Conservation (phyloP, 2,888 invertebrate genomes). For the Tenthredo livida region DNA sequence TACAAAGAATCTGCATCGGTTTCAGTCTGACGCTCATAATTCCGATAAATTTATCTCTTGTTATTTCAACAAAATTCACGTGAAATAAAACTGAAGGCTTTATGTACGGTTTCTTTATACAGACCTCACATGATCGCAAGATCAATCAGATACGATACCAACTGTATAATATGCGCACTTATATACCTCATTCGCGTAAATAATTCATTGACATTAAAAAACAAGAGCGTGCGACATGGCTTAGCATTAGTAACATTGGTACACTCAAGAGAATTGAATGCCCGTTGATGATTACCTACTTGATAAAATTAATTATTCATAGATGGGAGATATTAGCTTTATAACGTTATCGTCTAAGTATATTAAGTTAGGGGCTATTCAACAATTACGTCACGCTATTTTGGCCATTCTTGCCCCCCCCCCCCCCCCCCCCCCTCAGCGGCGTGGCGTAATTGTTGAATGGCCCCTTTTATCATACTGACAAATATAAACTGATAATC, state of each 20-base stretch:
- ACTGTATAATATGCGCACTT: not conserved
- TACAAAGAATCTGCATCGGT: slow-evolving; percentile 23
- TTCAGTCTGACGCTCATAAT: slow-evolving; percentile 10
- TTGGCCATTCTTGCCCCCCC: too few species aligned
- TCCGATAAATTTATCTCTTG: not conserved
- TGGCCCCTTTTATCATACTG: too few species aligned
- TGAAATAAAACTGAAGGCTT: not conserved
- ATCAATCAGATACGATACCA: slow-evolving; percentile 9
- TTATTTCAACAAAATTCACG: not conserved
- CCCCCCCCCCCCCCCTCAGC: too few species aligned
- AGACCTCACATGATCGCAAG: not conserved
- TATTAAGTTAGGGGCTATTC: too few species aligned
- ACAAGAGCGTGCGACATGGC: not conserved
- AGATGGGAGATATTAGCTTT: not conserved
- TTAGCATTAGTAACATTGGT: not conserved
- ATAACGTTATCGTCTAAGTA: not conserved
- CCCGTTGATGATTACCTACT: not conserved
- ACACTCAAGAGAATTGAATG: not conserved
- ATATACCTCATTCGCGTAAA: not conserved
- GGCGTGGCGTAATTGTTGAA: too few species aligned
- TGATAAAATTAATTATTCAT: not conserved
- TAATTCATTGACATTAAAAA: not conserved
- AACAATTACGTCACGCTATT: too few species aligned
- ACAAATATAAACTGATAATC: too few species aligned
- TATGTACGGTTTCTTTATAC: not conserved